phyloP scores from a whole-genome alignment of 2,888 invertebrate species.

The Brachyopa scutellaris region DNA sequence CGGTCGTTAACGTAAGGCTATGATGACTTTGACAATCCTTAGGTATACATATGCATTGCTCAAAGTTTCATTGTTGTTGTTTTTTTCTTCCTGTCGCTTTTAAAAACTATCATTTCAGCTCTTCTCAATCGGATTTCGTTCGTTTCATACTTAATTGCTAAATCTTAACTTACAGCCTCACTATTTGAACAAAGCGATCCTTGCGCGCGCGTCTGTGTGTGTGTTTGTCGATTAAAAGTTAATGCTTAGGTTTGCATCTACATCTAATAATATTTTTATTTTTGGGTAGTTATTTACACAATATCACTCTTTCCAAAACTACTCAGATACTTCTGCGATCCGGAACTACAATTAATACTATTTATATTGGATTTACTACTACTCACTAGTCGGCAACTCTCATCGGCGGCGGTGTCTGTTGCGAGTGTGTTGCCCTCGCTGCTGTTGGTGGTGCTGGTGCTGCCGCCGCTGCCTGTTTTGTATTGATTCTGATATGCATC shows the following conservation, averaged over 20 bases:
- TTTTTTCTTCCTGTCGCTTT: too few relatives aligned
- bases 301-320: constrained; percentile 81
- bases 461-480: constrained; percentile 74
- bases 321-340: constrained; percentile 81
- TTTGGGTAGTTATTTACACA: constrained; percentile 79
- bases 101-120: too few relatives aligned
- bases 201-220: constrained; percentile 11
- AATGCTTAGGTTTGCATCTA: constrained; percentile 73
- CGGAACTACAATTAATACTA: constrained; percentile 73
- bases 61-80: too few relatives aligned
- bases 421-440: constrained; percentile 73
- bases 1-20: too few relatives aligned
- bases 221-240: constrained; percentile 75
- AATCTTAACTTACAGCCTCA: constrained; percentile 64
- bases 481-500: constrained; percentile 81
- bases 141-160: constrained; percentile 28
- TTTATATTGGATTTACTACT: constrained; percentile 73
- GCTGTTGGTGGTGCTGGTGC: constrained; percentile 75
- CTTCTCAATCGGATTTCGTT: background rate
- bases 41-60: too few relatives aligned
- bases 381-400: constrained; percentile 73
- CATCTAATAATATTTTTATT: background rate
- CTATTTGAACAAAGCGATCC: constrained; percentile 65
- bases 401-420: constrained; percentile 56
- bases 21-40: too few relatives aligned